Evolutionary conservation across 2,888 invertebrate species (phyloP).

Genomic region (Nymphalis urticae): DNA sequence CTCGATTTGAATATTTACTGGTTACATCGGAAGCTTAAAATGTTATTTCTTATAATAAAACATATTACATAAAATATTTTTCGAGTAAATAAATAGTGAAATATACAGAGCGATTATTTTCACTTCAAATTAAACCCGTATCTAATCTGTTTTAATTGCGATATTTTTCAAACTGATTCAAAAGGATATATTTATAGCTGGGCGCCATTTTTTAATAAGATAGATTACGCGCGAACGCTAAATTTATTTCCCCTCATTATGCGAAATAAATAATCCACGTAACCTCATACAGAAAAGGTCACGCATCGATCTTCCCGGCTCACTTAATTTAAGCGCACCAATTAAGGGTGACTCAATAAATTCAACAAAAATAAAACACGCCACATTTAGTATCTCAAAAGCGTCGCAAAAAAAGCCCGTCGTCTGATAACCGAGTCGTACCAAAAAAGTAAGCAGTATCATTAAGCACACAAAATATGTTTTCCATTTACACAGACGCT

Average conservation of each 20-base stretch:
- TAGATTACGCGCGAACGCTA: conserved; percentile 23
- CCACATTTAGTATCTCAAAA: conserved; percentile 54
- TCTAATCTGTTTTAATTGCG: conserved; percentile 20
- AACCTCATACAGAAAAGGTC: conserved; percentile 28
- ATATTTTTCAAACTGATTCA: conserved; percentile 17
- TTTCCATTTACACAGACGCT: conserved; percentile 80
- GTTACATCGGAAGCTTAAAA: too few species aligned
- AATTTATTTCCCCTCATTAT: conserved; percentile 32
- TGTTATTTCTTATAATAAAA: too few species aligned
- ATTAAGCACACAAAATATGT: conserved; percentile 82
- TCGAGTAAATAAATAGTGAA: background rate
- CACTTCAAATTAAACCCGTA: conserved; percentile 7
- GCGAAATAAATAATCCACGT: conserved; percentile 14
- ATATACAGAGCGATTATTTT: background rate
- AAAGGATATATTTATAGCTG: background rate
- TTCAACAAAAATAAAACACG: conserved; percentile 65
- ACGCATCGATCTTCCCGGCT: conserved; percentile 51
- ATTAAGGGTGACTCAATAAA: conserved; percentile 71
- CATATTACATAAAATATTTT: too few species aligned
- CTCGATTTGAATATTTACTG: conserved; percentile 14
- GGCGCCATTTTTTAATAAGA: conserved; percentile 9
- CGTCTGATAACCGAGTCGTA: conserved; percentile 67
- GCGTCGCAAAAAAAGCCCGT: conserved; percentile 69
- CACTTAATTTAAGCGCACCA: conserved; percentile 62
- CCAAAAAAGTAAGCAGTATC: conserved; percentile 80